Conservation (phyloP, 2,888 invertebrate genomes). For the Ryuthela nishihirai region DNA sequence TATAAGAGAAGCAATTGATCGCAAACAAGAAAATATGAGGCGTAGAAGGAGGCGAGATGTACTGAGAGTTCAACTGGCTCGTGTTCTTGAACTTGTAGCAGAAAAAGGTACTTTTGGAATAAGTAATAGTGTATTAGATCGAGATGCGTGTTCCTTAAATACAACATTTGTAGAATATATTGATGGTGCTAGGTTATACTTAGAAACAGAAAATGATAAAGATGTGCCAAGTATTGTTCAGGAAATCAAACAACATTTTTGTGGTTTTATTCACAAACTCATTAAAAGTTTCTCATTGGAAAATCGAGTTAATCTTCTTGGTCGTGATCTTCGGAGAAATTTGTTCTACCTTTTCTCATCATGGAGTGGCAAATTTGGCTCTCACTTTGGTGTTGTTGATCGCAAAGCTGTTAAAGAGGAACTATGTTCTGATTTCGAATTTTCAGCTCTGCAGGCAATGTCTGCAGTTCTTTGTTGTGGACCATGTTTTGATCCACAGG, state of each 20-base stretch:
- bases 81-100: slow-evolving; percentile 86
- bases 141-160: slow-evolving; percentile 76
- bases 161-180: slow-evolving; percentile 89
- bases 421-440: slow-evolving; percentile 54
- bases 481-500: slow-evolving; percentile 81
- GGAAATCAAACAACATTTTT: slow-evolving; percentile 89
- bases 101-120: slow-evolving; percentile 80
- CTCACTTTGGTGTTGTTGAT: slow-evolving; percentile 49
- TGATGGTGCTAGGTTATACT: slow-evolving; percentile 83
- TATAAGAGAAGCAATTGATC: slow-evolving; percentile 91
- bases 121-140: slow-evolving; percentile 77
- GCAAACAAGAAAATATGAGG: slow-evolving; percentile 95
- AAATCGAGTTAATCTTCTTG: slow-evolving; percentile 75
- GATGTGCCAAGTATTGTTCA: slow-evolving; percentile 74
- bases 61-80: slow-evolving; percentile 82
- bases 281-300: slow-evolving; percentile 95
- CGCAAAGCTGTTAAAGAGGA: slow-evolving; percentile 46
- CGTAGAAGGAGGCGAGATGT: slow-evolving; percentile 86
- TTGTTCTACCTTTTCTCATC: slow-evolving; percentile 87
- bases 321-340: slow-evolving; percentile 77
- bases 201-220: slow-evolving; percentile 92
- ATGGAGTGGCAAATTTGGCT: slow-evolving; percentile 86
- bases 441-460: slow-evolving; percentile 73
- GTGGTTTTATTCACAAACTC: slow-evolving; percentile 88
- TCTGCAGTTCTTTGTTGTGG: slow-evolving; percentile 94